Evolutionary conservation across 2,888 invertebrate genomes (phyloP).

Genomic region (Maniola hyperantus): DNA sequence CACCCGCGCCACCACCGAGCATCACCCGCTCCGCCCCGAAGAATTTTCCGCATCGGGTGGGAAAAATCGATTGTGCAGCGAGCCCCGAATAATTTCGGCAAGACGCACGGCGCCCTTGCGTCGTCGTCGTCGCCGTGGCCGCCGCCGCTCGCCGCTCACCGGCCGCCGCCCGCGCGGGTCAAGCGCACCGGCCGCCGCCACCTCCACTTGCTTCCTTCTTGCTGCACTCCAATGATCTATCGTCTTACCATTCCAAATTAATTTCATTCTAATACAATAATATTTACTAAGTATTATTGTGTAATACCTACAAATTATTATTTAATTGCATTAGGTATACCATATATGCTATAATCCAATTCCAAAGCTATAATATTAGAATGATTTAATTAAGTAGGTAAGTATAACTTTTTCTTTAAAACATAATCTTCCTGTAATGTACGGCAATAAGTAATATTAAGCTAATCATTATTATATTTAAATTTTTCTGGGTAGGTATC

Average conservation of each 20-base stretch:
- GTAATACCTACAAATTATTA: no score
- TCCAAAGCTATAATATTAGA: no score
- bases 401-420: no score
- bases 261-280: neutral
- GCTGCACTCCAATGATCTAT: neutral
- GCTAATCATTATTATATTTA: no score
- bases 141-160: conserved; percentile 45
- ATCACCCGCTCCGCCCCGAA: conserved; percentile 78
- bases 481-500: no score
- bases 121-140: conserved; percentile 51
- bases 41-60: conserved; percentile 82
- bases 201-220: neutral
- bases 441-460: no score
- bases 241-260: neutral
- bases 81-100: conserved; percentile 82
- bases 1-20: conserved; percentile 57
- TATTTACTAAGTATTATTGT: no score
- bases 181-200: neutral
- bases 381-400: no score
- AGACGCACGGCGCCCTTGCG: conserved; percentile 82
- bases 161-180: conserved; percentile 18
- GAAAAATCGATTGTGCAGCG: conserved; percentile 83
- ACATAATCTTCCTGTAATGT: no score
- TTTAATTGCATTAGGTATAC: no score
- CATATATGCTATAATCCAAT: no score